Evolutionary conservation across 2,113 vertebrate genomes (phyloP).

Genomic region (Carassius auratus): DNA sequence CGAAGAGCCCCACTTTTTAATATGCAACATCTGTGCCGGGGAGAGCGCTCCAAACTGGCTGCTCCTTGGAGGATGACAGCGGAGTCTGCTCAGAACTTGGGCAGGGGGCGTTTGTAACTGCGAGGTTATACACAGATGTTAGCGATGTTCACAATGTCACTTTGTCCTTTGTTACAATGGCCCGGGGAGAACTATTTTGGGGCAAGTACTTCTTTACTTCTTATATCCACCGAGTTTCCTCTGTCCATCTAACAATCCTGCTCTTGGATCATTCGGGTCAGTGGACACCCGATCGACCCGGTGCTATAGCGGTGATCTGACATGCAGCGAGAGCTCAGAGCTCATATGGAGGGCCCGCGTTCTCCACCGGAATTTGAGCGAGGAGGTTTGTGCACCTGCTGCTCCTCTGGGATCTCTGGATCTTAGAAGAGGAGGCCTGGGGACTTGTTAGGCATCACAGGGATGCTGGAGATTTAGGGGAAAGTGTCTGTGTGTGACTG

Average conservation of each 20-base stretch:
- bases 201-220: conserved; percentile 66
- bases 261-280: conserved; percentile 58
- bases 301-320: conserved; percentile 58
- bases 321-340: not conserved
- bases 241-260: conserved; percentile 65
- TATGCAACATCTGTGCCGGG: conserved; percentile 84
- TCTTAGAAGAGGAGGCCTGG: conserved; percentile 39
- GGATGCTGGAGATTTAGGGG: conserved; percentile 52
- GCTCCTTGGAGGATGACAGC: conserved; percentile 80
- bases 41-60: conserved; percentile 83
- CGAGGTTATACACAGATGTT: conserved; percentile 81
- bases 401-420: conserved; percentile 51
- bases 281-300: conserved; percentile 59
- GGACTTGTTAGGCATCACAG: conserved; percentile 57
- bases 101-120: conserved; percentile 75
- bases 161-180: conserved; percentile 75
- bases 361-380: conserved; percentile 34
- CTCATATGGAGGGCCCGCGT: not conserved
- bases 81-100: conserved; percentile 78
- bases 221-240: conserved; percentile 69
- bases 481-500: conserved; percentile 30
- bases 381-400: conserved; percentile 50
- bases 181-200: conserved; percentile 76
- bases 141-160: conserved; percentile 80
- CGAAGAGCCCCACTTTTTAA: conserved; percentile 79